phyloP scores from a whole-genome alignment of 2,113 vertebrate genomes.

The Grallaria varia region DNA sequence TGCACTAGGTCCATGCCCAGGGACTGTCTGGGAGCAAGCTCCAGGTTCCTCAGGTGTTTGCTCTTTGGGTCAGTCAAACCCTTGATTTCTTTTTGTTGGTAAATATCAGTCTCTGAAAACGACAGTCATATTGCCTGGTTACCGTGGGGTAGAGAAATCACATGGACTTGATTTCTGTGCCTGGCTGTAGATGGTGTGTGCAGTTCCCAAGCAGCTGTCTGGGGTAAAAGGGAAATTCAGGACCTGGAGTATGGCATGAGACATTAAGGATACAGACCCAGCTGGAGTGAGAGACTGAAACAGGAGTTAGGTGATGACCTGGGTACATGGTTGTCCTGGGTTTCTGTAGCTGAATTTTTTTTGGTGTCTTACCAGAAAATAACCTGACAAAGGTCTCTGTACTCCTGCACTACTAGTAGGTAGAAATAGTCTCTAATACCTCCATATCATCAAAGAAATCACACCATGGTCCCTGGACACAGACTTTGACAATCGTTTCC shows the following conservation, averaged over 20 bases:
- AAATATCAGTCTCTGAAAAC: neutral
- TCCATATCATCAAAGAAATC: neutral
- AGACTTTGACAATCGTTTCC: neutral
- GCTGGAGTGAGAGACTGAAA: neutral
- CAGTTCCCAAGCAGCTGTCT: neutral
- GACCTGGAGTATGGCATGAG: neutral
- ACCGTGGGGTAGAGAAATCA: neutral
- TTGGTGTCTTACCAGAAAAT: neutral
- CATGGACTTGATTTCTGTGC: neutral
- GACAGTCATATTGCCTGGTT: neutral
- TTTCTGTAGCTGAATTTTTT: too few species aligned
- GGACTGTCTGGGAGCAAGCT: fast-evolving
- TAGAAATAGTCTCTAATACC: neutral
- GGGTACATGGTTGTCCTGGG: too few species aligned
- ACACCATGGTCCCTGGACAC: neutral
- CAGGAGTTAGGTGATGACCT: neutral
- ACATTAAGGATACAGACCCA: neutral
- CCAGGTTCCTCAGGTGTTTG: fast-evolving
- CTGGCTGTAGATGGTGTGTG: neutral
- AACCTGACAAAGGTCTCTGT: neutral
- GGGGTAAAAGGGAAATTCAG: neutral
- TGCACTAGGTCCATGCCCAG: neutral
- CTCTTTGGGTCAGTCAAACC: neutral
- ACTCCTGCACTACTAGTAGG: neutral
- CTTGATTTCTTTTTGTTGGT: neutral